These are phyloP conservation scores for Polymixis lichenea DNA, from an alignment of 2,888 invertebrate species.

Conservation along the genomic window DNA sequence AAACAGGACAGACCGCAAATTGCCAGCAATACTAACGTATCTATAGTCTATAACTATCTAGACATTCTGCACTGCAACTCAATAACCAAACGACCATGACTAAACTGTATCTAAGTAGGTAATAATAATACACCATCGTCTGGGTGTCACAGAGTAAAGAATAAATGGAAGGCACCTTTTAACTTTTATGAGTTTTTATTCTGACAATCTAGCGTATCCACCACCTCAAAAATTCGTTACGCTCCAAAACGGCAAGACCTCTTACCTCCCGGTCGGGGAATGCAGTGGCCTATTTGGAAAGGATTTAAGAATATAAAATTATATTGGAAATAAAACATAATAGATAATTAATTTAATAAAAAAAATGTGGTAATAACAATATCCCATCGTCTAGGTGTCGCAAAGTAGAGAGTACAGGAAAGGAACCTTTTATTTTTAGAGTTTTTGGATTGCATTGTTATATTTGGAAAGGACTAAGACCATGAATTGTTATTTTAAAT, in stretches of 20 bases:
- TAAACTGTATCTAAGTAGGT: constrained; percentile 62
- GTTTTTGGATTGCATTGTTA: too few relatives aligned
- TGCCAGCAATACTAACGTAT: constrained; percentile 45
- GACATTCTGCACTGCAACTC: constrained; percentile 59
- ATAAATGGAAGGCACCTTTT: constrained; percentile 14
- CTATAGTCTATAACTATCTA: constrained; percentile 38
- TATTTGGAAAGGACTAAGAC: too few relatives aligned
- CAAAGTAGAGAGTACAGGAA: too few relatives aligned
- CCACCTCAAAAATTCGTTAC: not conserved
- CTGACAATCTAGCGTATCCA: not conserved
- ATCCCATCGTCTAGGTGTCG: too few relatives aligned
- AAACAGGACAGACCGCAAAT: constrained; percentile 55
- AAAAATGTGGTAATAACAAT: not conserved
- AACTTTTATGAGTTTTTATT: not conserved
- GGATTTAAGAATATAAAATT: not conserved
- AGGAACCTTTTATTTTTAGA: too few relatives aligned
- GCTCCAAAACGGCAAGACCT: too few relatives aligned
- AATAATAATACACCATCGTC: constrained; percentile 62
- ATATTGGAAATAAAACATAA: not conserved
- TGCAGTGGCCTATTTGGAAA: not conserved
- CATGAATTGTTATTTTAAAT: too few relatives aligned
- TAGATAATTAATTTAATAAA: not conserved
- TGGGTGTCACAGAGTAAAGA: constrained; percentile 21
- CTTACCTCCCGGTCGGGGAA: not conserved
- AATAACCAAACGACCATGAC: constrained; percentile 66